phyloP scores from a whole-genome alignment of 2,797 vertebrate species.

The Chrosomus eos region DNA sequence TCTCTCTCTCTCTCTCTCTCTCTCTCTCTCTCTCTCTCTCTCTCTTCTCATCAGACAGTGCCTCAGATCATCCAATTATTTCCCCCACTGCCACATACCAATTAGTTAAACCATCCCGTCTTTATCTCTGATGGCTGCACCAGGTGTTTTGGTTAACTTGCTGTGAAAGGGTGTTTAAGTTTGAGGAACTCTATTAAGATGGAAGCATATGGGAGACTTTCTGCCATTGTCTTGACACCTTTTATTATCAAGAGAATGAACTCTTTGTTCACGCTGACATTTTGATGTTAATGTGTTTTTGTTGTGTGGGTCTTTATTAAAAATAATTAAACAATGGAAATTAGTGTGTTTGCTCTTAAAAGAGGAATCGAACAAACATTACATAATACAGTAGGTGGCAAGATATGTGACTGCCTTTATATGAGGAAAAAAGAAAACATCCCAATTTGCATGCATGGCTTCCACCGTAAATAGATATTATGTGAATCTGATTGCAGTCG shows the following conservation, averaged over 20 bases:
- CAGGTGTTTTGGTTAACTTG: conserved; percentile 71
- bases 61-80: conserved; percentile 94
- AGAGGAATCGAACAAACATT: neutral
- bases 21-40: conserved; percentile 3
- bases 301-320: conserved; percentile 4
- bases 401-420: neutral
- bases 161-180: conserved; percentile 64
- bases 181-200: conserved; percentile 54
- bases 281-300: conserved; percentile 37
- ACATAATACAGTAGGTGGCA: neutral
- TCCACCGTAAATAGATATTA: neutral
- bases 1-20: too few species aligned
- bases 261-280: conserved; percentile 33
- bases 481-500: neutral
- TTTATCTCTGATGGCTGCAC: conserved; percentile 70
- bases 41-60: conserved; percentile 86
- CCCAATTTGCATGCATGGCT: neutral
- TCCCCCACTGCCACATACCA: conserved; percentile 82
- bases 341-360: conserved; percentile 17
- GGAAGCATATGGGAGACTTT: conserved; percentile 36
- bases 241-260: conserved; percentile 46
- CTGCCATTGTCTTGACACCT: conserved; percentile 32
- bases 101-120: conserved; percentile 82
- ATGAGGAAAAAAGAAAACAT: neutral
- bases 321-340: conserved; percentile 28